Evolutionary conservation across 2,888 invertebrate species (phyloP).

Genomic region (Thalpophila matura): DNA sequence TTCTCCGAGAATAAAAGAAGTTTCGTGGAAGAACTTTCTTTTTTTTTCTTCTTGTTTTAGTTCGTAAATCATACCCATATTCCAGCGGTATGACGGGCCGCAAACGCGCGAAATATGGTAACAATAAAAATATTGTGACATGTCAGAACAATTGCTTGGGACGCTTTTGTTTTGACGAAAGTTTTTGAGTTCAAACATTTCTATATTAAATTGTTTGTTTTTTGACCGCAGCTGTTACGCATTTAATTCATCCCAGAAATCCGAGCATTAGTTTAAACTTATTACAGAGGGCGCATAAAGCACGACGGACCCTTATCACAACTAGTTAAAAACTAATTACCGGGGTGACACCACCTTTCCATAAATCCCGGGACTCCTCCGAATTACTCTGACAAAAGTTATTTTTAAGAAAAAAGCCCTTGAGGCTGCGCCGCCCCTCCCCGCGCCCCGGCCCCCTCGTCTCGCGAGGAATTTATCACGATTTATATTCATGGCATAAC

Average conservation of each 20-base stretch:
- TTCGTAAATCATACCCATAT: constrained; percentile 83
- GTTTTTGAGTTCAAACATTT: constrained; percentile 61
- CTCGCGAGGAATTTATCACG: constrained; percentile 91
- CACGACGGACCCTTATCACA: constrained; percentile 89
- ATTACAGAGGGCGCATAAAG: constrained; percentile 85
- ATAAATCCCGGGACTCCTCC: constrained; percentile 88
- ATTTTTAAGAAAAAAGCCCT: constrained; percentile 91
- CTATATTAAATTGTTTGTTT: constrained; percentile 57
- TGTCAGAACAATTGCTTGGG: constrained; percentile 74
- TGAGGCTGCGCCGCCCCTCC: constrained; percentile 80
- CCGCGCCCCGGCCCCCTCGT: constrained; percentile 72
- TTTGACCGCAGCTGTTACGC: constrained; percentile 65
- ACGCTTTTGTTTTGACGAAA: constrained; percentile 76
- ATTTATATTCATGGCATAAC: constrained; percentile 91
- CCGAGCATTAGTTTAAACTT: constrained; percentile 80
- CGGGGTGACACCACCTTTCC: constrained; percentile 90
- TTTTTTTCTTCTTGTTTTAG: constrained; percentile 77
- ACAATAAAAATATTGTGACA: constrained; percentile 89
- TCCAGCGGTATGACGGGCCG: constrained; percentile 79
- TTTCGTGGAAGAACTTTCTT: constrained; percentile 87
- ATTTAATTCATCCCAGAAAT: constrained; percentile 69
- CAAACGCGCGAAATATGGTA: constrained; percentile 82
- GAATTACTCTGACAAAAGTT: constrained; percentile 91
- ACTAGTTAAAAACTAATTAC: constrained; percentile 91
- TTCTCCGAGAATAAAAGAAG: constrained; percentile 90